Evolutionary conservation across 2,113 vertebrate species (phyloP), one percentile per base, ranked within the genome.

Genomic region (Ascaphus truei): DNA sequence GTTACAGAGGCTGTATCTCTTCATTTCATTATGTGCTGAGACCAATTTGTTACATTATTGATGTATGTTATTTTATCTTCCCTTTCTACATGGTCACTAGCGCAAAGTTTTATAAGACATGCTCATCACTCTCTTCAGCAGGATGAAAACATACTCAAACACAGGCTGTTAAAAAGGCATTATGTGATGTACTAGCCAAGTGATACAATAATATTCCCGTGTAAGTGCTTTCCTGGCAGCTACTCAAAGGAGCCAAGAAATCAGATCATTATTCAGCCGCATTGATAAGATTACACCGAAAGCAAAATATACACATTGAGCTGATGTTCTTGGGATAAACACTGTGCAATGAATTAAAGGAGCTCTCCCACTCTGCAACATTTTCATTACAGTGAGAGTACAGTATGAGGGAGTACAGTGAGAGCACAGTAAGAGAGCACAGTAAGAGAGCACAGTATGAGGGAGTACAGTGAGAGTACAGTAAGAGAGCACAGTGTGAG

Each of bases 211-310:
- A 87, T 85, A 86, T 82, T 81, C 82, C 75, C 25, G 82, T 62
- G 77, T 81, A 83, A 86, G 81, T 86, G 90, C 87, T 91, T 92
- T 92, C 88, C 89, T 91, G 88, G 84, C 86, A 83, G 72, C 78
- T 82, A 83, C 85, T 92, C 88, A 92, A 90, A 92, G 88, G 78
- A 89, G 78, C 86, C 88, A 81, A 83, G 77, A 91, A 87, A 85
- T 86, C 81, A 82, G 82, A 84, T 83, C 77, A 48, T 80, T 86
- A 90, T 84, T 83, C 82, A 85, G 80, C 72, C 74, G 76, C 81
- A 85, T 79, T 79, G 81, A 85, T 83, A 86, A 86, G 83, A 87
- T 87, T 85, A 87, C 79, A 85, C 80, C 84, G 80, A 85, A 83
- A 87, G 81, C 77, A 85, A 85, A 84, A 84, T 83, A 87, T 84